Evolutionary conservation across 2,797 vertebrate genomes (phyloP).

Genomic region (Chlorospingus flavigularis): DNA sequence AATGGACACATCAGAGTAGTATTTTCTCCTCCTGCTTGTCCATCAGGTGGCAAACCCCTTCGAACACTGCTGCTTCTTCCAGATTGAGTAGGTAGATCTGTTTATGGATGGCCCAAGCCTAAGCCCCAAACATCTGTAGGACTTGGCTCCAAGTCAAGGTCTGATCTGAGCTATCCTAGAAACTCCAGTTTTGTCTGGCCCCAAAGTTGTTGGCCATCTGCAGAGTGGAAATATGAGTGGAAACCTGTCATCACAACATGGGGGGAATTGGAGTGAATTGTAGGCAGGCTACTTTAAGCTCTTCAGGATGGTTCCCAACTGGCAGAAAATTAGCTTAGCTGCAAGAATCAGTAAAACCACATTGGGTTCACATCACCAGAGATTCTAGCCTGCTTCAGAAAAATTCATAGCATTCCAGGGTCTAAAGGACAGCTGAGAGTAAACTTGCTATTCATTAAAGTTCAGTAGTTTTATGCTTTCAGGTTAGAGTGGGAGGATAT

Average conservation of each 20-base stretch:
- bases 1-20: not conserved
- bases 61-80: not conserved
- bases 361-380: not conserved
- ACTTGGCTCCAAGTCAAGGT: not conserved
- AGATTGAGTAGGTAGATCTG: not conserved
- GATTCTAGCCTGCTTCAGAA: not conserved
- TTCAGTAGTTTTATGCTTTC: not conserved
- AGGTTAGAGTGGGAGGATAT: not conserved
- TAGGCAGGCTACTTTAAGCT: slow-evolving; percentile 14
- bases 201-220: not conserved
- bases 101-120: not conserved
- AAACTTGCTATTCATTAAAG: not conserved
- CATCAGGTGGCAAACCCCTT: not conserved
- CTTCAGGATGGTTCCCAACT: not conserved
- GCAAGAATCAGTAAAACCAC: not conserved
- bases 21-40: not conserved
- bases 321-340: slow-evolving; percentile 1
- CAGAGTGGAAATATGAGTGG: slow-evolving; percentile 20
- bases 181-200: slow-evolving; percentile 31
- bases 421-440: not conserved
- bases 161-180: slow-evolving; percentile 10
- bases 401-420: not conserved
- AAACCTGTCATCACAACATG: slow-evolving; percentile 6
- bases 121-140: slow-evolving; percentile 1
- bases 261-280: not conserved